Evolutionary conservation across 2,113 vertebrate species (phyloP).

Genomic region (Gymnobelideus leadbeateri): DNA sequence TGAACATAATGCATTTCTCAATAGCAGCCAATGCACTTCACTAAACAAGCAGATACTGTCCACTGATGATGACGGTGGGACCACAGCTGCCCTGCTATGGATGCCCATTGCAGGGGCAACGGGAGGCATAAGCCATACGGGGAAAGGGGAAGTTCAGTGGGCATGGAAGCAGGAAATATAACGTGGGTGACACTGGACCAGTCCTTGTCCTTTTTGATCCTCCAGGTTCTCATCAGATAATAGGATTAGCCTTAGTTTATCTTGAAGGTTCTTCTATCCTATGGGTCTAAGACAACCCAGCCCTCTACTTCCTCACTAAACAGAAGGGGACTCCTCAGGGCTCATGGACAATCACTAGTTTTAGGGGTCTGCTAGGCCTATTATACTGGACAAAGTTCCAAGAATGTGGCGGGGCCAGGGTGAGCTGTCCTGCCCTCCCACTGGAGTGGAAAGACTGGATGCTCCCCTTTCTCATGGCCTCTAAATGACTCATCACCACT

Average conservation of each 20-base stretch:
- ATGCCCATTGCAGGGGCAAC: background rate
- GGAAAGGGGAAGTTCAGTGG: background rate
- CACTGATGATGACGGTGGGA: background rate
- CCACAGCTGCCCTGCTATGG: background rate
- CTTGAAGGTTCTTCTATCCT: background rate
- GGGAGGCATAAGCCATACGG: background rate
- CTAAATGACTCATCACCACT: background rate
- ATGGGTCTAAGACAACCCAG: background rate
- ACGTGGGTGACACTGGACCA: background rate
- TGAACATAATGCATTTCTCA: too few relatives aligned
- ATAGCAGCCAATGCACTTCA: accelerated
- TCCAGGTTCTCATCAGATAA: background rate
- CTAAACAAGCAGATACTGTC: background rate
- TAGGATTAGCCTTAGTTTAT: background rate
- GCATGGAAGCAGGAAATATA: background rate
- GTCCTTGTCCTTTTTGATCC: background rate
- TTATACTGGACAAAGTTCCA: background rate
- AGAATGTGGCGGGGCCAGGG: background rate
- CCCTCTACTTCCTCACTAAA: background rate
- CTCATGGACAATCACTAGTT: background rate
- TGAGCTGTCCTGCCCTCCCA: background rate
- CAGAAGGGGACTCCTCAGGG: background rate
- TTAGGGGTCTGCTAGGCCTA: background rate
- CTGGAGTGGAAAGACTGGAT: background rate
- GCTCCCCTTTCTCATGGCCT: background rate